Evolutionary conservation across 2,888 invertebrate species (phyloP), one percentile per base, ranked within the genome.

Genomic region (Nipponacmea schrenckii): DNA sequence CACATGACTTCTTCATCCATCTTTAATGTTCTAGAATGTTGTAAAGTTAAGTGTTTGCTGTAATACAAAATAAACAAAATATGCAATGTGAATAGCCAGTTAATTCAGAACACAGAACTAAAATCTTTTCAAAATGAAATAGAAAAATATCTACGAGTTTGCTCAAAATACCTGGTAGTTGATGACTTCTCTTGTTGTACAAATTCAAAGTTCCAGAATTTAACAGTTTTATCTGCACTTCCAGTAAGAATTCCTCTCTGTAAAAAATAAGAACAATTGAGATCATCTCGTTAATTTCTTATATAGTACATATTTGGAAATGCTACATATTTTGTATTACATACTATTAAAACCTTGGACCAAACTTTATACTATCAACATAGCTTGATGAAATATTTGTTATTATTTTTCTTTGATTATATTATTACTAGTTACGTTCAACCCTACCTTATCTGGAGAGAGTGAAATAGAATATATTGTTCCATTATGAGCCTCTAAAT

Each of bases 201-300:
- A 17, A 97, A 91, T 87, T 97, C 96, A 87, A 97, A 97, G 72
- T 94, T 93, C 98, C 98, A 98, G 82, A 97, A 93, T 89, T 96
- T 97, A 0, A 97, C 94, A 0, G 94, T 94, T 77, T 94, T 93
- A 87, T 98, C 98, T 0, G 94, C 94, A 70, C 97, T 94, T 0
- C 96, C 97, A 2, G 95, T 94, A 15, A 89, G 85, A 64, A 91
- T 82, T 14, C 90, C 89, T 80, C 88, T 83, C 89, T 89, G 80
- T 39, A 79, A n/a, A n/a, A n/a, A n/a, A 74, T 85, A 39, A 90
- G 89, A 81, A 81, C 78, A 20, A 63, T 5, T 31, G 3, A n/a
- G 20, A 1, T n/a, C n/a, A n/a, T n/a, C n/a, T n/a, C n/a, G n/a
- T n/a, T n/a, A n/a, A n/a, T n/a, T n/a, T n/a, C n/a, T n/a, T n/a